Evolutionary conservation across 2,113 vertebrate species (phyloP).

Genomic region (Brachypteracias leptosomus): DNA sequence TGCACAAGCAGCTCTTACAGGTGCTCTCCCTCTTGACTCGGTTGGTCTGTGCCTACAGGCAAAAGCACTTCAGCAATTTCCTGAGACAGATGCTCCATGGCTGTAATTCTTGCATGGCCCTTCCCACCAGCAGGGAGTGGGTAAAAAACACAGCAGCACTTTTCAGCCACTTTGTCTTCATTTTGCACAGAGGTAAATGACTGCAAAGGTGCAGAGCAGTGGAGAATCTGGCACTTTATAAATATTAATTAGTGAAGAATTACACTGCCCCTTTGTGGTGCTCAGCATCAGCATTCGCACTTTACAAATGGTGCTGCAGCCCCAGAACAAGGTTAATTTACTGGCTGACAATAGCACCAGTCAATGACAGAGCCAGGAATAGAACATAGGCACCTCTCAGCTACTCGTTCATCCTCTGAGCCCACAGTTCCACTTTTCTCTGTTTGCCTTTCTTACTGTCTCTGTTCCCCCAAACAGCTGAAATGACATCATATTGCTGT

Average conservation of each 20-base stretch:
- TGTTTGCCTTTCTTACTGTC: neutral
- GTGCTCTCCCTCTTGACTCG: neutral
- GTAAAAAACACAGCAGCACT: neutral
- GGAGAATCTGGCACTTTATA: slow-evolving; percentile 15
- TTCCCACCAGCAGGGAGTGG: neutral
- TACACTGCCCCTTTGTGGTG: slow-evolving; percentile 44
- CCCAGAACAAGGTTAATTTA: neutral
- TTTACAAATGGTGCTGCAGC: neutral
- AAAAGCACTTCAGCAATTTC: neutral
- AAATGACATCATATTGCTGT: neutral
- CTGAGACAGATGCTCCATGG: neutral
- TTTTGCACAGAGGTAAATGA: neutral
- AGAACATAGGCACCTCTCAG: neutral
- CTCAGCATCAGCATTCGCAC: neutral
- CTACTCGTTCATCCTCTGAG: neutral
- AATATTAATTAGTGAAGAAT: slow-evolving; percentile 61
- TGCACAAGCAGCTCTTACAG: neutral
- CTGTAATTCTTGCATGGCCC: neutral
- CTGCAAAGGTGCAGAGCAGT: slow-evolving; percentile 10
- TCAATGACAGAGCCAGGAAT: neutral
- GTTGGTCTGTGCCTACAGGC: neutral
- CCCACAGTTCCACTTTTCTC: neutral
- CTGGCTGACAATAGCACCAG: neutral
- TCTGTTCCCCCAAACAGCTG: neutral
- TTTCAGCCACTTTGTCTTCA: slow-evolving; percentile 2